A percentile compares a stretch with the other conserved stretches of the same genome.
These are phyloP conservation scores for Rhadinocentrus ornatus DNA, from an alignment of 2,797 vertebrate genomes.

Conservation along the genomic window DNA sequence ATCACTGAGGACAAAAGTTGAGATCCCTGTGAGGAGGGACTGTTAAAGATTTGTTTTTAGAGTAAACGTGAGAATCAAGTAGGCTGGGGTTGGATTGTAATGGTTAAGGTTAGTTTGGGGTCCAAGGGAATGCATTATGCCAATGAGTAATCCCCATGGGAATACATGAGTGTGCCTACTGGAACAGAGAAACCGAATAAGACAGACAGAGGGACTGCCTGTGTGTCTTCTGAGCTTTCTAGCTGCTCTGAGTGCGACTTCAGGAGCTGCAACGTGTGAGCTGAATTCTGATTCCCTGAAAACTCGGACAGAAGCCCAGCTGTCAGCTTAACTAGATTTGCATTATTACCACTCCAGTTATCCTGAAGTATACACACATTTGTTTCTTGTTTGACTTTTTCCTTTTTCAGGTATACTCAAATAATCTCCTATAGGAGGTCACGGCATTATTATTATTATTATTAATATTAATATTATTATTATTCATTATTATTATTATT, in stretches of 20 bases:
- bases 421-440: not conserved
- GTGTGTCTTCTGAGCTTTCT: slow-evolving; percentile 64
- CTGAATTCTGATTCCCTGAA: slow-evolving; percentile 76
- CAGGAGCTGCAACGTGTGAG: slow-evolving; percentile 74
- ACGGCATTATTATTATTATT: too few relatives aligned
- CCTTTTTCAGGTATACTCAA: slow-evolving; percentile 2
- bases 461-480: too few relatives aligned
- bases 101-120: not conserved
- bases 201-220: slow-evolving; percentile 49
- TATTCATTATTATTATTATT: too few relatives aligned
- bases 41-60: not conserved
- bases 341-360: slow-evolving; percentile 30
- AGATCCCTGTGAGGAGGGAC: not conserved
- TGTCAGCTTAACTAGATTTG: slow-evolving; percentile 37
- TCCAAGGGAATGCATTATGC: not conserved
- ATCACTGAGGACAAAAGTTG: not conserved
- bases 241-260: slow-evolving; percentile 73
- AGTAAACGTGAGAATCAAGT: not conserved
- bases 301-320: slow-evolving; percentile 39
- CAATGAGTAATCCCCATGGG: slow-evolving; percentile 6
- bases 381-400: not conserved
- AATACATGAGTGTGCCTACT: slow-evolving; percentile 13
- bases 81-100: not conserved
- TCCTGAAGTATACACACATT: not conserved
- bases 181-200: slow-evolving; percentile 23